A percentile compares a stretch with the other conserved stretches of the same genome.
Evolutionary conservation across 2,113 vertebrate genomes (phyloP).

Genomic region (Pimephales promelas): DNA sequence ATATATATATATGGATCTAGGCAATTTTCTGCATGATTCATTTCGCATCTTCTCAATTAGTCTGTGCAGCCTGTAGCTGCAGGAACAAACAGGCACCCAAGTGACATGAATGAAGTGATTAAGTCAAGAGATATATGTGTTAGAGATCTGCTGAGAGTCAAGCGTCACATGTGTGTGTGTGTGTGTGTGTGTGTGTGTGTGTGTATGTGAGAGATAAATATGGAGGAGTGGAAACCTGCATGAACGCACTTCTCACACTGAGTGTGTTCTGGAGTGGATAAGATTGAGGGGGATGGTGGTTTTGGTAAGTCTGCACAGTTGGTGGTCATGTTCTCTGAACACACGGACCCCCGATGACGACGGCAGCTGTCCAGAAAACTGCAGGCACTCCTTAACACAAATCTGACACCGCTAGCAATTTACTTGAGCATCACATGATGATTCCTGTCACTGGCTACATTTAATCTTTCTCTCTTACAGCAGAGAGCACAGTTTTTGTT

Average conservation of each 20-base stretch:
- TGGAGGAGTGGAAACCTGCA: slow-evolving; percentile 16
- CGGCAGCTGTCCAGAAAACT: slow-evolving; percentile 49
- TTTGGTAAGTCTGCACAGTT: slow-evolving; percentile 16
- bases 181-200: not conserved
- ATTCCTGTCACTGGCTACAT: not conserved
- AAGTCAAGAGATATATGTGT: slow-evolving; percentile 59
- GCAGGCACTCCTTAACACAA: slow-evolving; percentile 21
- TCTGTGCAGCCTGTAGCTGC: slow-evolving; percentile 73
- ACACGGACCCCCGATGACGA: slow-evolving; percentile 33
- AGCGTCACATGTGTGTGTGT: slow-evolving; percentile 18
- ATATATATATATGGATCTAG: slow-evolving; percentile 62
- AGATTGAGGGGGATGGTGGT: slow-evolving; percentile 3
- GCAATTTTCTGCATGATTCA: slow-evolving; percentile 83
- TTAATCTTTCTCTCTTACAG: not conserved
- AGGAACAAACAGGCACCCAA: slow-evolving; percentile 61
- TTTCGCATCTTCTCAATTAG: slow-evolving; percentile 80
- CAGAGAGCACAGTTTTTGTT: not conserved
- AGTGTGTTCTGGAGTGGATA: slow-evolving; percentile 7
- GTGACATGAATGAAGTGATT: slow-evolving; percentile 57
- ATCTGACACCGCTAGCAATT: slow-evolving; percentile 35
- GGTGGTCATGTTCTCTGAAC: slow-evolving; percentile 43
- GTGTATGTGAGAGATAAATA: slow-evolving; percentile 1
- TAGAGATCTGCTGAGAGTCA: slow-evolving; percentile 43
- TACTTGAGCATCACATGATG: not conserved
- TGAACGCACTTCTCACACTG: slow-evolving; percentile 15